phyloP scores from a whole-genome alignment of 1,140 invertebrate genomes.

The Dryas iulia region DNA sequence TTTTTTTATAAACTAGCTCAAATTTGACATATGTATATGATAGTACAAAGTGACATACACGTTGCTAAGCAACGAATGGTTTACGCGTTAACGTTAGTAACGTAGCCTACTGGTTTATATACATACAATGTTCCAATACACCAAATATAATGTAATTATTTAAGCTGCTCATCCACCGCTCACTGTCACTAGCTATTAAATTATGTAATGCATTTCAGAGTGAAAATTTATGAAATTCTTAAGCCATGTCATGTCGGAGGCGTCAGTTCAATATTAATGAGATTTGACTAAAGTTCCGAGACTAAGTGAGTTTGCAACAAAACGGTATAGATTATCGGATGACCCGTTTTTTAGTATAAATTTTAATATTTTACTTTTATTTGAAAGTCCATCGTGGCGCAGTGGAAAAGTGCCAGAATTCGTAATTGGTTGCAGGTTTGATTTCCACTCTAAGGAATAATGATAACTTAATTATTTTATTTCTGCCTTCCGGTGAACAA shows the following conservation, averaged over 20 bases:
- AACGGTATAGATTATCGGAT: neutral
- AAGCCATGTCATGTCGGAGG: neutral
- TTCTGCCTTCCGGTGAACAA: no score
- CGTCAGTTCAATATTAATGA: constrained; percentile 10
- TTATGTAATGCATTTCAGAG: constrained; percentile 5
- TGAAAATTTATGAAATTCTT: constrained; percentile 9
- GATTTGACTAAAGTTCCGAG: constrained; percentile 12
- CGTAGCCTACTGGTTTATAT: no score
- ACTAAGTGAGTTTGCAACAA: constrained; percentile 4
- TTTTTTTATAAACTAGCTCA: no score
- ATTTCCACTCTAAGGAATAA: no score
- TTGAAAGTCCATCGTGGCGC: no score
- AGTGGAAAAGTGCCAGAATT: no score
- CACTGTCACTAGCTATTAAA: neutral
- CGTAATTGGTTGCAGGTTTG: no score
- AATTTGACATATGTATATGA: no score
- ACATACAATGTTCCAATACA: neutral
- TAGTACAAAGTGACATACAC: no score
- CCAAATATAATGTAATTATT: neutral
- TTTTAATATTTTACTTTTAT: neutral
- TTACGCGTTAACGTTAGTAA: no score
- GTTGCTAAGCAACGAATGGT: no score
- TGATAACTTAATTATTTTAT: no score
- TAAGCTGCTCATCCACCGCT: neutral
- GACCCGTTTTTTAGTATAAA: neutral